These are phyloP conservation scores for Xerus rutilus DNA, from an alignment of 2,797 vertebrate species.

Conservation along the genomic window DNA sequence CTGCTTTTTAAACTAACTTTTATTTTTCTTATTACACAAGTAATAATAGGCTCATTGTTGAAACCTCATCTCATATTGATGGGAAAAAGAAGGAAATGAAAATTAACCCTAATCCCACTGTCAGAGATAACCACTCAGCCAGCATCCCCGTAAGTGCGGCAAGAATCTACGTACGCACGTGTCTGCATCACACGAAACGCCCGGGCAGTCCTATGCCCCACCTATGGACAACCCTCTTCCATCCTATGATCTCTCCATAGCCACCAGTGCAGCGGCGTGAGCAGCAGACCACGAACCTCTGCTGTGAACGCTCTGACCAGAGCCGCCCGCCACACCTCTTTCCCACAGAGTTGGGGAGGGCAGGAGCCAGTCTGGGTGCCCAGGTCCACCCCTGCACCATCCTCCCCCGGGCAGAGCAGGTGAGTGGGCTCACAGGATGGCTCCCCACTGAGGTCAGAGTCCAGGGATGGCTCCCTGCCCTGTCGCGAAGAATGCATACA, in stretches of 20 bases:
- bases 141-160: fast-evolving
- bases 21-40: not conserved
- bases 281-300: fast-evolving
- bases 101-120: not conserved
- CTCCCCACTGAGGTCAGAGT: not conserved
- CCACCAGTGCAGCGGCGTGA: not conserved
- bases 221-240: not conserved
- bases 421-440: not conserved
- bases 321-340: not conserved
- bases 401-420: fast-evolving
- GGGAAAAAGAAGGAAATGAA: not conserved
- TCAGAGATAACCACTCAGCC: not conserved
- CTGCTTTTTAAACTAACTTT: not conserved
- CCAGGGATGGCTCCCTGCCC: not conserved
- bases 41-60: not conserved
- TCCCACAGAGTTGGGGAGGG: not conserved
- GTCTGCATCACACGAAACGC: fast-evolving
- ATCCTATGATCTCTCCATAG: not conserved
- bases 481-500: not conserved
- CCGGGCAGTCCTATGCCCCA: too few species aligned
- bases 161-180: not conserved
- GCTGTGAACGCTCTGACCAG: not conserved
- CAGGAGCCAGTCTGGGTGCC: not conserved
- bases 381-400: too few species aligned
- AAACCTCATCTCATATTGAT: not conserved